Evolutionary conservation across 2,888 invertebrate species (phyloP), one percentile per base, ranked within the genome.

Genomic region (Protonemura montana): DNA sequence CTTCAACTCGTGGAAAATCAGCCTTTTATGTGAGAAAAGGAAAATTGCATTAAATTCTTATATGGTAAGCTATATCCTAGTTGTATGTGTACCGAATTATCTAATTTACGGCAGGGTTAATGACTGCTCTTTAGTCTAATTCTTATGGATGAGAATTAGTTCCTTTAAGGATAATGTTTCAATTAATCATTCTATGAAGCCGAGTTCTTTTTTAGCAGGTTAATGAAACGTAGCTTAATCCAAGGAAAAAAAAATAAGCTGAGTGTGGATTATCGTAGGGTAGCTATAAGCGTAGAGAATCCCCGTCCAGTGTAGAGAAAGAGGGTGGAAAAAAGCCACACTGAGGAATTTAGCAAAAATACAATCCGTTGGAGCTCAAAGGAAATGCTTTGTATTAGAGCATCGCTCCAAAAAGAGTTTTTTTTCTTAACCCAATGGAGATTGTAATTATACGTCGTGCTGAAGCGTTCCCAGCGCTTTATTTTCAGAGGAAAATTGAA

Each of bases 181-280:
- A 26, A 78, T 78, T 78, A 78, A 78, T 78, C 78, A 78, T 25
- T 78, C 78, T n/a, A 27, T 10, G 26, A 26, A 78, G 26, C 7
- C 26, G 28, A 78, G 78, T 78, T 78, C 78, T 78, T 78, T 78
- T 78, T 28, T 7, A n/a, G n/a, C 78, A 78, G 78, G 26, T 78
- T 78, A 78, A 78, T 78, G 78, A 59, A 59, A 59, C 59, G 59
- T 59, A 59, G 13, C 59, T 59, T 59, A 59, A 59, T 59, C 59
- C 59, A 59, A 59, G 59, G 1, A 59, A 59, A 59, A n/a, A n/a
- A 35, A 59, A 59, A 59, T 59, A 59, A 59, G 59, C 59, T 59
- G 59, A 59, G 59, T 59, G 59, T 59, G 59, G 59, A 59, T 59
- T 59, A 59, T 59, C 59, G 59, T 59, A 59, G 59, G 59, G 59